Conservation (phyloP, 2,797 vertebrate genomes). For the Sebastes reedi region DNA sequence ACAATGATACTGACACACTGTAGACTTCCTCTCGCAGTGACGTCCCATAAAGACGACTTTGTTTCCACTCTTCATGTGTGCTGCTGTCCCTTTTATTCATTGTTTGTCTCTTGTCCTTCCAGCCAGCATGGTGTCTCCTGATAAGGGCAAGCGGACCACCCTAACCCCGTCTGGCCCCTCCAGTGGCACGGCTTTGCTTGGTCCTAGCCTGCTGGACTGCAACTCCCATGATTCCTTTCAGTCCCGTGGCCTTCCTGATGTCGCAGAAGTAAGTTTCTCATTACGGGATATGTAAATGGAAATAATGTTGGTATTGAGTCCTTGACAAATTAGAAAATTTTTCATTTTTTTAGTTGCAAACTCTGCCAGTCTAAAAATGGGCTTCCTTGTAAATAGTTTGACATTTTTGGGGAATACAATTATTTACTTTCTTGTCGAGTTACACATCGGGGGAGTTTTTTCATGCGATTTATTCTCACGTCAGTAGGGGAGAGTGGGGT, state of each 20-base stretch:
- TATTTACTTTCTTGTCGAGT: too few relatives aligned
- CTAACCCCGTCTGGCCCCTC: conserved; percentile 85
- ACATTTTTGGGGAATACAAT: not conserved
- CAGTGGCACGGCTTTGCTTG: conserved; percentile 92
- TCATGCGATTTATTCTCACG: not conserved
- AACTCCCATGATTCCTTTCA: conserved; percentile 98
- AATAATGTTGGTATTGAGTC: not conserved
- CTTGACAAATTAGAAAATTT: too few relatives aligned
- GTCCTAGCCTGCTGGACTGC: conserved; percentile 94
- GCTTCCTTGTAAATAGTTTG: not conserved
- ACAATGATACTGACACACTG: not conserved
- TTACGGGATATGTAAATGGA: not conserved
- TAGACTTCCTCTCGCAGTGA: not conserved
- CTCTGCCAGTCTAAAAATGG: not conserved
- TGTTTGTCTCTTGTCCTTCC: conserved; percentile 15
- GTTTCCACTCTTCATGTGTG: not conserved
- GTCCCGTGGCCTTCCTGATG: conserved; percentile 93
- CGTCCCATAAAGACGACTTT: not conserved
- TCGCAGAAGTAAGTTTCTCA: conserved; percentile 86
- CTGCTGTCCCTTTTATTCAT: not conserved
- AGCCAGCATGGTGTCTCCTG: conserved; percentile 98
- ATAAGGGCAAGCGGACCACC: conserved; percentile 91
- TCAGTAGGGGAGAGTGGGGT: too few relatives aligned
- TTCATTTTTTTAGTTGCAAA: not conserved
- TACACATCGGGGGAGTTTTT: not conserved